A percentile compares a stretch with the other conserved stretches of the same genome.
These are phyloP conservation scores for Endotricha flammealis DNA, from an alignment of 2,888 invertebrate species.

Conservation along the genomic window DNA sequence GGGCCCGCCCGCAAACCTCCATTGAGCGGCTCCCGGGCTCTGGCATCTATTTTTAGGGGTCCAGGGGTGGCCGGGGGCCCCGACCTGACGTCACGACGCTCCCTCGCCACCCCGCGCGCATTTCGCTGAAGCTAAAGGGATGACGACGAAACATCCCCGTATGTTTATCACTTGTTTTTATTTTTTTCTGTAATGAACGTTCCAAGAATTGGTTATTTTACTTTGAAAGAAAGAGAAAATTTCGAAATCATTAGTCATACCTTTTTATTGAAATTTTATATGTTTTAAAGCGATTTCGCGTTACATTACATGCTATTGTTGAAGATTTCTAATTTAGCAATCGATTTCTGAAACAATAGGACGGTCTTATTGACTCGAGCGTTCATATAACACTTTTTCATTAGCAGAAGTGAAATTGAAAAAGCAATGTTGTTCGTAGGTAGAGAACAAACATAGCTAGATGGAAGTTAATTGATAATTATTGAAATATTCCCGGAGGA, in stretches of 20 bases:
- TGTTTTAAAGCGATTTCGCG: background rate
- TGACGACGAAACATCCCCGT: conserved; percentile 41
- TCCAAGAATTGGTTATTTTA: no score
- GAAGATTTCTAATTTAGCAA: background rate
- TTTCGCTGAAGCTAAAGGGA: conserved; percentile 30
- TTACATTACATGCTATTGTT: background rate
- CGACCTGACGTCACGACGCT: conserved; percentile 47
- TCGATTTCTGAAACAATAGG: background rate
- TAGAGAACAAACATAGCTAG: no score
- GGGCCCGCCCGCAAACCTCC: conserved; percentile 32
- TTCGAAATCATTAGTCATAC: no score
- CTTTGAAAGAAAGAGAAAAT: no score
- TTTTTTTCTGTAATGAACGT: no score
- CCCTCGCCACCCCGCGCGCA: conserved; percentile 34
- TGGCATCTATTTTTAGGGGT: conserved; percentile 68
- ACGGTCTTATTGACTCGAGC: background rate
- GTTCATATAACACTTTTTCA: no score
- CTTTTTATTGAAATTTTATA: no score
- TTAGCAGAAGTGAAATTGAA: no score
- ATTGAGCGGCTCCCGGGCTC: conserved; percentile 68
- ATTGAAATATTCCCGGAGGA: no score
- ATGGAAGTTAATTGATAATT: no score
- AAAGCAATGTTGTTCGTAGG: no score
- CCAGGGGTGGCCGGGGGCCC: conserved; percentile 34
- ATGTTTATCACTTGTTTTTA: conserved; percentile 34